A percentile compares a stretch with the other conserved stretches of the same genome.
phyloP scores from a whole-genome alignment of 2,113 vertebrate genomes.

The Phainopepla nitens region DNA sequence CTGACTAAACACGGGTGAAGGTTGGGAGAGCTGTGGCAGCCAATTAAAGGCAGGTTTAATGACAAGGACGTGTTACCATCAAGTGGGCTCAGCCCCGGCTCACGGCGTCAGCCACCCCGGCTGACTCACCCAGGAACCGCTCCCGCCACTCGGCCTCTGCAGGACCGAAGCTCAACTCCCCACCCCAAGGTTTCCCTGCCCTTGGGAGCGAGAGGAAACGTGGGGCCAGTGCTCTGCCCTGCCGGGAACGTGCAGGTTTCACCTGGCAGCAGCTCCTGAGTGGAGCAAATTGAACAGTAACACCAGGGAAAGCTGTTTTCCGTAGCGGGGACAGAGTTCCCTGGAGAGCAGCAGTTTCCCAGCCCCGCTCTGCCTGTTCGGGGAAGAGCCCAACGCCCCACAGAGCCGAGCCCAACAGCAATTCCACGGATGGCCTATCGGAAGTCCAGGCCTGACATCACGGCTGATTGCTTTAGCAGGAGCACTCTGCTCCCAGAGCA shows the following conservation, averaged over 20 bases:
- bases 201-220: accelerated
- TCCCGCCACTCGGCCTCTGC: neutral
- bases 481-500: neutral
- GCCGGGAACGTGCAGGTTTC: neutral
- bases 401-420: neutral
- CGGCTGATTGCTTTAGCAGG: constrained; percentile 11
- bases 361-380: accelerated
- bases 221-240: accelerated
- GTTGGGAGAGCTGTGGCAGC: neutral
- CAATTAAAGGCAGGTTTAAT: neutral
- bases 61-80: neutral
- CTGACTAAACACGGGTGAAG: neutral
- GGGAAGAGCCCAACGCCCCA: neutral
- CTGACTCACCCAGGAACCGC: neutral
- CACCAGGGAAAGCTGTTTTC: neutral
- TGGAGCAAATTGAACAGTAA: accelerated
- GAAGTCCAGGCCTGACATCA: constrained; percentile 6
- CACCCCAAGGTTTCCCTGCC: neutral
- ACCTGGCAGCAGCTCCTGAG: neutral
- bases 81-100: neutral
- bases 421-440: neutral
- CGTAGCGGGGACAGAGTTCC: accelerated
- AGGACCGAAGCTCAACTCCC: neutral
- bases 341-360: neutral
- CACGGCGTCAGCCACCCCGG: neutral